phyloP scores from a whole-genome alignment of 2,888 invertebrate species.

The Phengaris alcon region DNA sequence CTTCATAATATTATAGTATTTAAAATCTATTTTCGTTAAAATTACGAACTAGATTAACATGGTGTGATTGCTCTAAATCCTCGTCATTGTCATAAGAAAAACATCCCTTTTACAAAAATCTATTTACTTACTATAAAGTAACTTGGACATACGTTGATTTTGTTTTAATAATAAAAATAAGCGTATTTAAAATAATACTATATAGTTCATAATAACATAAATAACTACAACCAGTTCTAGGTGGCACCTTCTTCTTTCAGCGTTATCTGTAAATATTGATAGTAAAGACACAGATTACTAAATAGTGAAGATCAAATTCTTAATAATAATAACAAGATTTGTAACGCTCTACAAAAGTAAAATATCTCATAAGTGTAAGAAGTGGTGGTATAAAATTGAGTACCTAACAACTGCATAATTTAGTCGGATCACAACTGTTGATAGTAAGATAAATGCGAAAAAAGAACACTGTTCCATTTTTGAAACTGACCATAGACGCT shows the following conservation, averaged over 20 bases:
- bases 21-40: conserved; percentile 12
- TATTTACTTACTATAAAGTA: conserved; percentile 4
- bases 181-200: conserved; percentile 37
- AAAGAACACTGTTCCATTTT: conserved; percentile 3
- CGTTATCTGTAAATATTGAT: conserved; percentile 54
- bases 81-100: conserved; percentile 14
- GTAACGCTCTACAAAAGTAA: too few species aligned
- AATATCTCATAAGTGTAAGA: too few species aligned
- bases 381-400: too few species aligned
- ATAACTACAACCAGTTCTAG: conserved; percentile 49
- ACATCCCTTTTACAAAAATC: not conserved
- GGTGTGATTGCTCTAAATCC: not conserved
- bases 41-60: conserved; percentile 16
- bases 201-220: conserved; percentile 43
- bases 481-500: conserved; percentile 1
- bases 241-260: conserved; percentile 61
- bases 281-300: too few species aligned
- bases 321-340: not conserved
- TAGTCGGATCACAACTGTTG: too few species aligned
- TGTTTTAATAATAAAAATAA: conserved; percentile 28
- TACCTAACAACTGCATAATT: too few species aligned
- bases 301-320: not conserved
- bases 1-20: not conserved
- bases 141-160: conserved; percentile 35
- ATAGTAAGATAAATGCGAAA: not conserved